These are phyloP conservation scores for Spondyliosoma cantharus DNA, from an alignment of 2,797 vertebrate species.

Conservation along the genomic window DNA sequence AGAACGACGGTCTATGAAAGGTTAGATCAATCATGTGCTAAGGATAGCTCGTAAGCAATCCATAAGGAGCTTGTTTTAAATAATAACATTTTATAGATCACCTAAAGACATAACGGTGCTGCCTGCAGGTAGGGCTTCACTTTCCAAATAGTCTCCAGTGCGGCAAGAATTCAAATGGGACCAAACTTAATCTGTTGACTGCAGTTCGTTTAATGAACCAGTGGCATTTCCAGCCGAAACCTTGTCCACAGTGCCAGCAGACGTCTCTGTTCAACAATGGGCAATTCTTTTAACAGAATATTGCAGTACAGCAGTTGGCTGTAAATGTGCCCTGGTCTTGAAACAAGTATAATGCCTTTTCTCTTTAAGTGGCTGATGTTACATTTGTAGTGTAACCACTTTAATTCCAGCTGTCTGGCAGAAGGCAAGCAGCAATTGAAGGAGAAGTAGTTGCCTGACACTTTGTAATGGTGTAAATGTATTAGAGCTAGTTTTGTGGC, in stretches of 20 bases:
- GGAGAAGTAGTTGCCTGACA: conserved; percentile 66
- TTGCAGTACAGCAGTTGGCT: conserved; percentile 58
- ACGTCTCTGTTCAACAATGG: conserved; percentile 68
- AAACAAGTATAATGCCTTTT: conserved; percentile 67
- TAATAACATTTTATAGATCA: conserved; percentile 88
- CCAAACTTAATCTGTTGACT: conserved; percentile 80
- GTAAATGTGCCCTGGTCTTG: conserved; percentile 69
- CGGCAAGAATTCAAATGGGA: conserved; percentile 76
- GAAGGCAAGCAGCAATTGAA: conserved; percentile 63
- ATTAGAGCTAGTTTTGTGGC: conserved; percentile 58
- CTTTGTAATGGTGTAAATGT: conserved; percentile 64
- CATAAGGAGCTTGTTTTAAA: conserved; percentile 87
- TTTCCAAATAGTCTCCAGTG: conserved; percentile 57
- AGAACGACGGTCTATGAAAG: conserved; percentile 83
- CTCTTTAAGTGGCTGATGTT: conserved; percentile 70
- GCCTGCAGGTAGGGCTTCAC: conserved; percentile 51
- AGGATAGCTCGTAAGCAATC: conserved; percentile 84
- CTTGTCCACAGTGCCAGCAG: conserved; percentile 51
- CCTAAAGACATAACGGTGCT: conserved; percentile 82
- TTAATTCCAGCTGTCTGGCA: conserved; percentile 72
- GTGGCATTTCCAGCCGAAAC: conserved; percentile 79
- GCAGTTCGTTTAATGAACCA: conserved; percentile 81
- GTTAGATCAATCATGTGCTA: conserved; percentile 87
- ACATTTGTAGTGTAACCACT: conserved; percentile 73
- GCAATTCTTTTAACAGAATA: conserved; percentile 73